Base-by-base conservation (phyloP, 2,113 vertebrate genomes). In the Spizaetus ornatus region DNA sequence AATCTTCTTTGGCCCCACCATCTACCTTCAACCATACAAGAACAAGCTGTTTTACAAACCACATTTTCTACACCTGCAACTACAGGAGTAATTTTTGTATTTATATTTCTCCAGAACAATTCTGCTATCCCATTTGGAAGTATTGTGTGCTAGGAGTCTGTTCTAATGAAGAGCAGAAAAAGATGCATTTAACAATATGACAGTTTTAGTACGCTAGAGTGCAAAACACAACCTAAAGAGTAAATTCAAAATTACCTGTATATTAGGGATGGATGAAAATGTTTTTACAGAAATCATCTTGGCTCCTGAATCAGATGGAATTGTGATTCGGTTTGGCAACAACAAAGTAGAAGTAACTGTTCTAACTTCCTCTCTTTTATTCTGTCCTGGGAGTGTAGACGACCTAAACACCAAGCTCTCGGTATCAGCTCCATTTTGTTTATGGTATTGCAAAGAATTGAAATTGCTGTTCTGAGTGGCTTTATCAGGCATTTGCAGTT, bases 231-330 rank as follows among this genome's bases (percentile, higher is more conserved):
- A 78, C 6, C 36, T 38, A 32, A 69, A 73, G 29, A 89, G 63
- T 31, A 86, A 86, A 95, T 55, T 87, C 29, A 79, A 25, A 67
- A 67, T 96, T 97, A 98, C 98, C 98, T 98, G 98, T 78, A 93
- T 82, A 50, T 72, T 81, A 23, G 97, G 91, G 82, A 91, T 10
- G 0, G 98, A 96, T 80, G 97, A 82, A 89, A 95, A 97, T 0
- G 98, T 83, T 94, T 97, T 98, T 36, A 92, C 87, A 20, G 97
- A 97, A 80, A 95, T 92, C 65, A 96, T 98, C 95, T 97, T 98
- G 88, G 96, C 66, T 62, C 90, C 97, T 13, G 97, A 91, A 38
- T 98, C 97, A 4, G 97, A 87, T 3, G 80, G 91, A 36, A 85
- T 4, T 13, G 47, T 48, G 2, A 76, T 73, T 50, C 91, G 91